Base-by-base conservation (phyloP, 2,888 invertebrate species). In the Julus scandinavius region DNA sequence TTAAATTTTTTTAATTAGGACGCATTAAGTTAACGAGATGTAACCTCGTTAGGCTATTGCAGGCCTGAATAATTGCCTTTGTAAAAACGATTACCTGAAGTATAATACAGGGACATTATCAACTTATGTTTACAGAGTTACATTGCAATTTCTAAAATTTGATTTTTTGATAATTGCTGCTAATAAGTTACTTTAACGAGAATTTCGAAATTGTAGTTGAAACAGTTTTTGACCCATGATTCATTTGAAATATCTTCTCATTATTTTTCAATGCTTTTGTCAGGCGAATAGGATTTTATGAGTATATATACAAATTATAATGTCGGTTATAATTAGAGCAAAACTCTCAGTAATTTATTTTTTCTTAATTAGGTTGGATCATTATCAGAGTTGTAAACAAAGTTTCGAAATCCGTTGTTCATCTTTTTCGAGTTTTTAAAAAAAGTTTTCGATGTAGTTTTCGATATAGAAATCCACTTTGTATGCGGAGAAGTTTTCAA, bases 1-100 rank as follows among this genome's bases (percentile, higher is more conserved):
- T 72, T 72, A 7, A 29, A 72, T 29, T 29, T 72, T 72, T 72
- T 72, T 72, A 72, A 72, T 72, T 72, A 72, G 72, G 72, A 72
- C 72, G 72, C 9, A n/a, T 72, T 72, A 72, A 72, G 29, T 29
- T 29, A 72, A 72, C 72, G 72, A 72, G 11, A 1, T 72, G 72
- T 72, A 29, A n/a, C 29, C 72, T 72, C n/a, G 9, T 72, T 29
- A 72, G 29, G 11, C 45, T 11, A 72, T 72, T 1, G 11, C 29
- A 72, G 72, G 9, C 29, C 29, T 72, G 29, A 72, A 29, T 72
- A 13, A 72, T 29, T 29, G 29, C 11, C 29, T 72, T 72, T n/a
- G 72, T 45, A 45, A 45, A 45, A 72, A 29, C 29, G 20, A 29
- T 72, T 72, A 29, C 29, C 29, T 11, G 72, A 11, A 29, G 72